Conservation (phyloP, 1,140 invertebrate species). For the Drosophila dunni region DNA sequence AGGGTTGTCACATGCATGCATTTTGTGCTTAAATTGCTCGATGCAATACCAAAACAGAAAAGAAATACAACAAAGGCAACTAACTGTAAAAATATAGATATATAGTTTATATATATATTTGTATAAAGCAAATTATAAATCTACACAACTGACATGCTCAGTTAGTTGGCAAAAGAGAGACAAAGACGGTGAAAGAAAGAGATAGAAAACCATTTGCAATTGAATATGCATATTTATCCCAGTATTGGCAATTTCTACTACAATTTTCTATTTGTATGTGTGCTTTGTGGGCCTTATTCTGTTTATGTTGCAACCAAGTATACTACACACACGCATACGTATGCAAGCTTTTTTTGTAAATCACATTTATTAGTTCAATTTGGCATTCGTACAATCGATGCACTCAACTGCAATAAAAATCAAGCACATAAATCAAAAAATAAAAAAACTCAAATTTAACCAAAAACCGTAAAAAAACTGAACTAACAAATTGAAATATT, state of each 20-base stretch:
- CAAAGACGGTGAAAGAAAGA: background rate
- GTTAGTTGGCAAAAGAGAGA: background rate
- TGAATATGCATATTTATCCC: constrained; percentile 21
- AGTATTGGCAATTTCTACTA: constrained; percentile 6
- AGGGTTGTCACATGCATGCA: background rate
- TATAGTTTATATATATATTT: background rate
- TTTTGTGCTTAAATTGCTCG: background rate
- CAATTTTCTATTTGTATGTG: background rate
- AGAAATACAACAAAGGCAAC: constrained; percentile 3
- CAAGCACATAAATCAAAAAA: constrained; percentile 54
- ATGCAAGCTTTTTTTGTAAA: constrained; percentile 54
- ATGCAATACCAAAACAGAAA: background rate
- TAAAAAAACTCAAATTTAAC: constrained; percentile 30
- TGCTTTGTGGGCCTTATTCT: constrained; percentile 30
- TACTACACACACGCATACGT: constrained; percentile 21
- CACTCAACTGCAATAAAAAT: constrained; percentile 70
- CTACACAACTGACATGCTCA: constrained; percentile 4
- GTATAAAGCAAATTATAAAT: constrained; percentile 20
- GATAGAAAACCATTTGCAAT: constrained; percentile 5
- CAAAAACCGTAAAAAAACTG: constrained; percentile 20
- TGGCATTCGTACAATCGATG: constrained; percentile 60
- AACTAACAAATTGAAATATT: background rate
- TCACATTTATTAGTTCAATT: constrained; percentile 78
- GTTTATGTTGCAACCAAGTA: constrained; percentile 23
- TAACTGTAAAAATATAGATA: constrained; percentile 7